Conservation (phyloP, 2,113 vertebrate genomes). For the Heterotis niloticus region DNA sequence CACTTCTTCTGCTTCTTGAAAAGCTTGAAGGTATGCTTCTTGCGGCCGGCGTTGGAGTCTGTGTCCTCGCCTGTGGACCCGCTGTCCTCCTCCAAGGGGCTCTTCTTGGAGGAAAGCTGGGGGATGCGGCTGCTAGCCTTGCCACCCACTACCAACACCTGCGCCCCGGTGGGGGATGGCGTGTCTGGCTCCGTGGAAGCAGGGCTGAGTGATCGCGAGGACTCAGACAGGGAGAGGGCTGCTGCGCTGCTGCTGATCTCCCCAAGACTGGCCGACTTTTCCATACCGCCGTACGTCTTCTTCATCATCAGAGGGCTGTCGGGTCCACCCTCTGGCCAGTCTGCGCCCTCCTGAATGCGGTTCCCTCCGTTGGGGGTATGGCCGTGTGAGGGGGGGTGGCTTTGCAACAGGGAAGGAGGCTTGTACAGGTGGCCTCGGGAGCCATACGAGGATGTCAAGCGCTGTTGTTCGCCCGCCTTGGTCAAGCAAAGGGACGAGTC, state of each 20-base stretch:
- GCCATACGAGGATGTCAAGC: slow-evolving; percentile 37
- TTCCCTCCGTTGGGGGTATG: slow-evolving; percentile 61
- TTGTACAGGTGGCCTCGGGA: slow-evolving; percentile 56
- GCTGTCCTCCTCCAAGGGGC: slow-evolving; percentile 70
- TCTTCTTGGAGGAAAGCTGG: slow-evolving; percentile 70
- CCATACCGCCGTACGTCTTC: slow-evolving; percentile 64
- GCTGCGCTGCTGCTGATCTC: slow-evolving; percentile 67
- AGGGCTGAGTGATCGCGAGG: slow-evolving; percentile 76
- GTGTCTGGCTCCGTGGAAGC: slow-evolving; percentile 65
- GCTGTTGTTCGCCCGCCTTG: slow-evolving; percentile 62
- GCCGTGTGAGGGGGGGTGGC: slow-evolving; percentile 48
- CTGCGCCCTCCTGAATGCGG: slow-evolving; percentile 45
- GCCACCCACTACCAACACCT: slow-evolving; percentile 27
- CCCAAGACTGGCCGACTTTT: slow-evolving; percentile 81
- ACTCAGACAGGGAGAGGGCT: slow-evolving; percentile 63
- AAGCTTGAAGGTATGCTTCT: slow-evolving; percentile 83
- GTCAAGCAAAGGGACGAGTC: slow-evolving; percentile 81
- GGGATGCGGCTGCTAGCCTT: slow-evolving; percentile 62
- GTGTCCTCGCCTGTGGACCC: slow-evolving; percentile 72
- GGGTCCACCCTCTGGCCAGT: slow-evolving; percentile 50
- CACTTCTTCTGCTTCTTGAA: slow-evolving; percentile 84
- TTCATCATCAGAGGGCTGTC: slow-evolving; percentile 65
- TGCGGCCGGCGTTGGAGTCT: slow-evolving; percentile 66
- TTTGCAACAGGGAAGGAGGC: slow-evolving; percentile 47
- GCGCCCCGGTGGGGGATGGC: slow-evolving; percentile 54